A percentile compares a stretch with the other conserved stretches of the same genome.
phyloP scores from a whole-genome alignment of 37 sponge, comb jelly and placozoan species.

The Ianthella basta region DNA sequence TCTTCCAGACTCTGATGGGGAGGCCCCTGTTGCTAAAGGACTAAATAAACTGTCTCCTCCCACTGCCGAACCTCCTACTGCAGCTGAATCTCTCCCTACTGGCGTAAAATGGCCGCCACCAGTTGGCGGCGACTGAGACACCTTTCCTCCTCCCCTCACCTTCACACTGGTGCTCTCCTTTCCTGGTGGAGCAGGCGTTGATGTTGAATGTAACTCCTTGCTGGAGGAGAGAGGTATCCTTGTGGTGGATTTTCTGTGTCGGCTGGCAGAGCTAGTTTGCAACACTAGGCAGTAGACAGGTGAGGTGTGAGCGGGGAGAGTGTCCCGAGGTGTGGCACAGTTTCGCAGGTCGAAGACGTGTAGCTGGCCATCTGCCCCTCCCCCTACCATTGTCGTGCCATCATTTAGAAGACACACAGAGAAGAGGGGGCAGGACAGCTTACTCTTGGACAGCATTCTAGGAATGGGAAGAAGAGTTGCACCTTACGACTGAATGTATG shows the following conservation, averaged over 20 bases:
- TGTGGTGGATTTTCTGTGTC: neutral
- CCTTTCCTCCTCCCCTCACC: too few species aligned
- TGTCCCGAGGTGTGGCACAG: slow-evolving; percentile 49
- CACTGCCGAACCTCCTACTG: neutral
- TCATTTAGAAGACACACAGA: slow-evolving; percentile 62
- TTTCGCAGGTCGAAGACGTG: slow-evolving; percentile 74
- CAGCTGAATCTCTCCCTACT: neutral
- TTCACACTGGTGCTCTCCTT: too few species aligned
- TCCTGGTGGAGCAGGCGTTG: neutral
- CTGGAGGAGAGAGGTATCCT: neutral
- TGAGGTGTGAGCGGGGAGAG: slow-evolving; percentile 45
- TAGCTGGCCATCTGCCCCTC: slow-evolving; percentile 73
- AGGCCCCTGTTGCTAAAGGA: neutral
- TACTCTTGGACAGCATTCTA: slow-evolving; percentile 59
- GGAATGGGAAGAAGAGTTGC: neutral
- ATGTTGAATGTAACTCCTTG: neutral
- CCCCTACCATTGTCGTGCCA: slow-evolving; percentile 71
- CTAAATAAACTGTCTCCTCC: slow-evolving; percentile 26
- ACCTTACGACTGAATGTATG: too few species aligned
- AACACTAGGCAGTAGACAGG: slow-evolving; percentile 26
- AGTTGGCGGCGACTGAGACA: too few species aligned
- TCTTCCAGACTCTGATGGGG: neutral
- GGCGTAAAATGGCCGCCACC: too few species aligned
- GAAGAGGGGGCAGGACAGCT: slow-evolving; percentile 48
- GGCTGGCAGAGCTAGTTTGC: neutral